Evolutionary conservation across 2,888 invertebrate species (phyloP).

Genomic region (Andrena camellia): DNA sequence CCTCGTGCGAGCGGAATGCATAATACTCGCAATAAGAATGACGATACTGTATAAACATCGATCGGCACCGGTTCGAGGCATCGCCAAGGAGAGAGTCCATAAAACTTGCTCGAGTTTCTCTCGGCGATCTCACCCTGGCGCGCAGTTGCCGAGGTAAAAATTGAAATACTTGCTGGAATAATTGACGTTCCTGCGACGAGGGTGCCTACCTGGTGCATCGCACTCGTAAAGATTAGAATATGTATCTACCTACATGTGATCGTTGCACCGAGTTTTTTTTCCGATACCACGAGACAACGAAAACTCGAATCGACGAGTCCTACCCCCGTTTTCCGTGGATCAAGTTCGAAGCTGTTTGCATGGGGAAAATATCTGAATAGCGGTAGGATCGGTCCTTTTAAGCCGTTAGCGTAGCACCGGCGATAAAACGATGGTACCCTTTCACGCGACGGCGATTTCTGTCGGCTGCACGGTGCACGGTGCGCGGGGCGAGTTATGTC

Average conservation of each 20-base stretch:
- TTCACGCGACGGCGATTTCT: slow-evolving; percentile 26
- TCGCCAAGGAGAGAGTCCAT: background rate
- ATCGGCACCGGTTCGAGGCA: background rate
- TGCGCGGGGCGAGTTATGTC: background rate
- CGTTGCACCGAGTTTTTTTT: slow-evolving; percentile 36
- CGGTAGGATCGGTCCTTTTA: slow-evolving; percentile 28
- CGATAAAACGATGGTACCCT: background rate
- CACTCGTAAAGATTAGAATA: slow-evolving; percentile 32
- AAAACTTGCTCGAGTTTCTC: slow-evolving; percentile 25
- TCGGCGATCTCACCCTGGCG: background rate
- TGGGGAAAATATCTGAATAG: slow-evolving; percentile 5
- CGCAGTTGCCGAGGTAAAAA: background rate
- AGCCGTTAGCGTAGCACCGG: slow-evolving; percentile 4
- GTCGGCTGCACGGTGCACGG: background rate
- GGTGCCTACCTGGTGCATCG: background rate
- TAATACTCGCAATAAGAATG: slow-evolving; percentile 67
- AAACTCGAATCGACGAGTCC: slow-evolving; percentile 29
- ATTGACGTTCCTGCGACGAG: slow-evolving; percentile 28
- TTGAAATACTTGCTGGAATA: slow-evolving; percentile 14
- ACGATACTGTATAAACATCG: slow-evolving; percentile 67
- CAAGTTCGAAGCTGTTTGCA: background rate
- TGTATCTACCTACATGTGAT: background rate
- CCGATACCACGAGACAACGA: slow-evolving; percentile 49
- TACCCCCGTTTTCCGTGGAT: background rate
- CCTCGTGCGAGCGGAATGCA: slow-evolving; percentile 66